Base-by-base conservation (phyloP, 30 jellyfish, hydroid and myxozoan species). In the Sanderia malayensis region DNA sequence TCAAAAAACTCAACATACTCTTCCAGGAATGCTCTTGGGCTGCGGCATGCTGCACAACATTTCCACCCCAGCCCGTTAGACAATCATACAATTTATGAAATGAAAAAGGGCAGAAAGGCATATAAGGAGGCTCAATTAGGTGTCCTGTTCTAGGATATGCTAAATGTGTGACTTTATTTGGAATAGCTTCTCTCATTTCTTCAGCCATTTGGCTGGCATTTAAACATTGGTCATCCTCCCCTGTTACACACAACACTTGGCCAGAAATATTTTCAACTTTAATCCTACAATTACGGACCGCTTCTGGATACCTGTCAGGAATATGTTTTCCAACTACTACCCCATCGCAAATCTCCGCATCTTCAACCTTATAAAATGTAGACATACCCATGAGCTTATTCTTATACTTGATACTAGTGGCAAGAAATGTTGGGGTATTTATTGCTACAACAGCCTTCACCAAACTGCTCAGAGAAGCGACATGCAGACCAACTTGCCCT, bases 21-120 rank as follows among this genome's bases (percentile, higher is more conserved):
- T 29, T 72, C 88, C 95, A 83, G 2, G 95, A 65, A 53, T 72
- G 67, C 34, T 59, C 71, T 60, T 78, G 79, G 10, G 95, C 95
- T n/a, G 34, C 59, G 10, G 76, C 71, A 66, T 73, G 83, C 0
- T 44, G 34, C 20, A 55, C 63, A 4, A 41, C 61, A 1, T 63
- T 57, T 8, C 95, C 95, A 27, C 88, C 95, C 66, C 73, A 71
- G 11, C 61, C 46, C n/a, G 47, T 44, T 22, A 31, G 33, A n/a
- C 30, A 26, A 6, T 63, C 26, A 66, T 2, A 72, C 8, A 0
- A 2, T 8, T 76, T 46, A 61, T 33, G 71, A 44, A 31, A 76
- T 26, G 79, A 19, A 17, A 18, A 18, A 18, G 23, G 31, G 76
- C 87, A 76, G 0, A 19, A 27, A 18, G 84, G 87, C 80, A 68